Evolutionary conservation across 2,113 vertebrate species (phyloP), one percentile per base, ranked within the genome.

Genomic region (Brienomyrus brachyistius): DNA sequence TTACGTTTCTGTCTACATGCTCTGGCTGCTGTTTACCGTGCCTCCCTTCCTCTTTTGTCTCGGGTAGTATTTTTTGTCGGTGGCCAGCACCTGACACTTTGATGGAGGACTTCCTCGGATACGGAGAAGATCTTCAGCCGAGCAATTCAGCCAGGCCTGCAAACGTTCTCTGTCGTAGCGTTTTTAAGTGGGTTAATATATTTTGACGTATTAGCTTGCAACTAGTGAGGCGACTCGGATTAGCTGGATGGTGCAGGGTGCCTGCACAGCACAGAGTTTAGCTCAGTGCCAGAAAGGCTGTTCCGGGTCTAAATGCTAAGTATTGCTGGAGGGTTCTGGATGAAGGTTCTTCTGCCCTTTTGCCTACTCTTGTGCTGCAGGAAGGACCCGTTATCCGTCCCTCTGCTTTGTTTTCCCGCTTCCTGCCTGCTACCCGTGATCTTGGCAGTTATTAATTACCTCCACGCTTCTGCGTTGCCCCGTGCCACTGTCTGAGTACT

Each of bases 381-480:
- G 9, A 19, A 51, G 31, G 1, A 11, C 4, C 19, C 10, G 7
- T n/a, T 40, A 52, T 17, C 59, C n/a, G 1, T 77, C 50, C 43
- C 43, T 84, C 21, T n/a, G 43, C 45, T 84, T 84, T n/a, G 82
- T 48, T 77, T 35, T 48, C 66, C 21, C n/a, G 17, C 31, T 88
- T 48, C 47, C 48, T 19, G 56, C 40, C n/a, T 48, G 17, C 59
- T 85, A 35, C 48, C 9, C 35, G 21, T 4, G 54, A 54, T 85
- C 56, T 21, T 62, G 47, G 80, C 77, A 86, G 88, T 77, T 54
- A 77, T 89, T 88, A 89, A 89, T 89, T 90, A 80, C 80, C 83
- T 51, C 88, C 43, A 59, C 54, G 48, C 85, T 87, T 70, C 47
- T 70, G 47, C 43, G 21, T 54, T 43, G 62, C 77, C 90, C 88